phyloP scores from a whole-genome alignment of 2,113 vertebrate species.

The Hippolais icterina region DNA sequence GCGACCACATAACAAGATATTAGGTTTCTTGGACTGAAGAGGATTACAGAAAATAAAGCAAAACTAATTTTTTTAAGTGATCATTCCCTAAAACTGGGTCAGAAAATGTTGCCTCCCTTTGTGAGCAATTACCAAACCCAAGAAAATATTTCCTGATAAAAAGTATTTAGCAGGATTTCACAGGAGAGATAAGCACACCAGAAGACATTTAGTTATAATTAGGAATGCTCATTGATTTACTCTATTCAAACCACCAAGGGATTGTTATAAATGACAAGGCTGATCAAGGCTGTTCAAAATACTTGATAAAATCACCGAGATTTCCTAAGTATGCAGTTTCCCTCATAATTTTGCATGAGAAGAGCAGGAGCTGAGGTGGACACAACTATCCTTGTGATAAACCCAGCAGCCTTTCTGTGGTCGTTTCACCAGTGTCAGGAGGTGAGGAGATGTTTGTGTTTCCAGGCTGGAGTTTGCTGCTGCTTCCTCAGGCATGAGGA shows the following conservation, averaged over 20 bases:
- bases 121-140: not conserved
- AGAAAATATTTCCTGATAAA: not conserved
- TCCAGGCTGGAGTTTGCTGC: not conserved
- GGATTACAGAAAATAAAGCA: slow-evolving; percentile 2
- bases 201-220: not conserved
- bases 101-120: not conserved
- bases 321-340: not conserved
- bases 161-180: slow-evolving; percentile 19
- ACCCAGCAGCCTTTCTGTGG: not conserved
- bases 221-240: not conserved
- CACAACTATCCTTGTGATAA: not conserved
- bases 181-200: not conserved
- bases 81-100: not conserved
- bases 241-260: not conserved
- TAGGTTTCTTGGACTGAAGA: not conserved
- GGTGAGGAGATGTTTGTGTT: not conserved
- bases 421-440: not conserved
- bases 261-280: no score
- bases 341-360: not conserved
- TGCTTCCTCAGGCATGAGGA: not conserved
- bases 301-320: not conserved
- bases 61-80: not conserved
- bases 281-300: not conserved
- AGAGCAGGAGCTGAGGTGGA: not conserved
- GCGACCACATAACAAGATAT: not conserved